Percentiles rank a stretch among this genome's conserved stretches.
Conservation (phyloP, 2,888 invertebrate species). For the Congeria kusceri region DNA sequence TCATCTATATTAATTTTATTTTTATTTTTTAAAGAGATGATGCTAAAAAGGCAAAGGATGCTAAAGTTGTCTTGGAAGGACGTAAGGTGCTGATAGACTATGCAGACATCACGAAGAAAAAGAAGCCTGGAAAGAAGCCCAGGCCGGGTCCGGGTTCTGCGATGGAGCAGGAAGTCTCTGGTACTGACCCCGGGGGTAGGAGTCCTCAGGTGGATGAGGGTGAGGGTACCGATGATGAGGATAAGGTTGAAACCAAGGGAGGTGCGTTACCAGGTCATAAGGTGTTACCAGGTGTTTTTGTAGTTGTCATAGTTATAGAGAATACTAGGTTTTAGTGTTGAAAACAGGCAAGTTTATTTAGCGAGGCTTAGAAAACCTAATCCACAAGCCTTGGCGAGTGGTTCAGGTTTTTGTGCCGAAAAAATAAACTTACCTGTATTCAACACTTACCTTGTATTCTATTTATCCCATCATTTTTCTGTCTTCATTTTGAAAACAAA, state of each 20-base stretch:
- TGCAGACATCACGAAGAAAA: slow-evolving; percentile 74
- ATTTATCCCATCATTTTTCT: no score
- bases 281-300: no score
- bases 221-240: slow-evolving; percentile 30
- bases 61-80: slow-evolving; percentile 70
- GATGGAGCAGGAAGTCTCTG: slow-evolving; percentile 8
- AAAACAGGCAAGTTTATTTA: no score
- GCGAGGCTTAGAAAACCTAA: no score
- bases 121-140: slow-evolving; percentile 31
- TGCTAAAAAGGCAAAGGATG: slow-evolving; percentile 77
- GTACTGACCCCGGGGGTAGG: slow-evolving; percentile 30
- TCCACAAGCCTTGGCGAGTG: no score
- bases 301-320: no score
- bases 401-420: no score
- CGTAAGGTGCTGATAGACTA: slow-evolving; percentile 69
- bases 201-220: slow-evolving; percentile 22
- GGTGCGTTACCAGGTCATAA: not conserved
- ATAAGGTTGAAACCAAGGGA: not conserved
- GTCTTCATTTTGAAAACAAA: no score
- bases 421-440: no score
- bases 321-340: no score
- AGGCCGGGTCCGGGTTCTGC: slow-evolving; percentile 4
- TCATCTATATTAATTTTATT: not conserved
- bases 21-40: slow-evolving; percentile 74
- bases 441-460: no score